Evolutionary conservation across 2,888 invertebrate species (phyloP).

Genomic region (Thelaira solivaga): DNA sequence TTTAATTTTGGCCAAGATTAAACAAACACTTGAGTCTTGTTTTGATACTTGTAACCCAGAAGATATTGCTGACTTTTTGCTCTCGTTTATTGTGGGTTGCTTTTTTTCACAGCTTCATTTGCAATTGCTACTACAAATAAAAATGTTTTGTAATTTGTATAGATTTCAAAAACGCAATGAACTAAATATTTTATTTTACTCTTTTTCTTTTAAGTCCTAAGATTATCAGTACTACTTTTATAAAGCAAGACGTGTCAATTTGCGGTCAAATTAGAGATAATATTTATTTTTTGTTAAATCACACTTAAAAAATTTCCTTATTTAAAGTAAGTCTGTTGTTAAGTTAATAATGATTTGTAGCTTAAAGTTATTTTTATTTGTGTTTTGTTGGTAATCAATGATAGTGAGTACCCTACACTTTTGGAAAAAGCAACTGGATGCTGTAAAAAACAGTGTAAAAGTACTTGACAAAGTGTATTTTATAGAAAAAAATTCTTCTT

Average conservation of each 20-base stretch:
- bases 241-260: not conserved
- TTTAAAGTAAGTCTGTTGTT: not conserved
- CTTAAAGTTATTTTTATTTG: not conserved
- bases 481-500: too few species aligned
- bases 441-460: too few species aligned
- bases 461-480: too few species aligned
- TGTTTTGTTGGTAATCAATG: not conserved
- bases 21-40: not conserved
- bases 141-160: slow-evolving; percentile 48
- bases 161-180: slow-evolving; percentile 1
- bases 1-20: slow-evolving; percentile 30
- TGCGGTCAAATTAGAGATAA: not conserved
- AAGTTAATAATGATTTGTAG: not conserved
- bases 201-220: not conserved
- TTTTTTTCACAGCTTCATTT: not conserved
- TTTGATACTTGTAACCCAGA: slow-evolving; percentile 29
- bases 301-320: not conserved
- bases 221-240: not conserved
- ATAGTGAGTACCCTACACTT: not conserved
- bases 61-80: not conserved
- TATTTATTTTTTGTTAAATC: not conserved
- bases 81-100: not conserved
- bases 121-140: not conserved
- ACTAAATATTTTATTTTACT: not conserved
- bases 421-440: too few species aligned